Evolutionary conservation across 2,797 vertebrate species (phyloP), one percentile per base, ranked within the genome.

Genomic region (Acestrorhynchus altus): DNA sequence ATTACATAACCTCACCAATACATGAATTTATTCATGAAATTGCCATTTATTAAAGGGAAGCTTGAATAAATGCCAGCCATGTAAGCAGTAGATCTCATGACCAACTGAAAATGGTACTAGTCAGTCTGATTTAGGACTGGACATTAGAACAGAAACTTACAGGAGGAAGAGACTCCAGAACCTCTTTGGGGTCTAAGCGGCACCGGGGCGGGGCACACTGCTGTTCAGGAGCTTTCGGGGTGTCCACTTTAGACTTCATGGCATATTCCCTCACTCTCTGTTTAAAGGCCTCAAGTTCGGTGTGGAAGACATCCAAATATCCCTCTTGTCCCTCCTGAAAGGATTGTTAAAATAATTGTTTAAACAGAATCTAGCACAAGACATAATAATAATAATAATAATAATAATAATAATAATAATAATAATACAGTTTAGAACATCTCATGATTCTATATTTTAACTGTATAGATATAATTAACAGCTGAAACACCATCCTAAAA

Each of bases 221-320:
- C 31, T 87, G 88, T 13, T 83, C 86, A 24, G 77, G 20, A 44
- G 87, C 85, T 12, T 93, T 92, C 82, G 90, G 89, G 52, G 85
- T 85, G 52, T 89, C 86, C 11, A 60, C 80, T 84, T 82, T 89
- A 69, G 83, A 78, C 72, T 83, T 88, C 18, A 76, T 60, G 0
- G 87, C 73, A 39, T 91, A 90, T 44, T 94, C 91, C 83, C 80
- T 96, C 78, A 99, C 95, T 94, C 96, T 93, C 2, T 88, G 90
- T 90, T 96, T 98, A 86, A 98, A 99, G 88, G 94, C 94, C 87
- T 96, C 95, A 2, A 99, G 94, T 89, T 99, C 98, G 81, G 92
- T 92, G 83, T 93, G 95, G 92, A 99, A 99, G 88, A 97, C 96
- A 84, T 99, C 96, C 84, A 96, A 92, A 88, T 99, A 98, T 73